Base-by-base conservation (phyloP, 2,888 invertebrate species). In the Eupithecia abbreviata region DNA sequence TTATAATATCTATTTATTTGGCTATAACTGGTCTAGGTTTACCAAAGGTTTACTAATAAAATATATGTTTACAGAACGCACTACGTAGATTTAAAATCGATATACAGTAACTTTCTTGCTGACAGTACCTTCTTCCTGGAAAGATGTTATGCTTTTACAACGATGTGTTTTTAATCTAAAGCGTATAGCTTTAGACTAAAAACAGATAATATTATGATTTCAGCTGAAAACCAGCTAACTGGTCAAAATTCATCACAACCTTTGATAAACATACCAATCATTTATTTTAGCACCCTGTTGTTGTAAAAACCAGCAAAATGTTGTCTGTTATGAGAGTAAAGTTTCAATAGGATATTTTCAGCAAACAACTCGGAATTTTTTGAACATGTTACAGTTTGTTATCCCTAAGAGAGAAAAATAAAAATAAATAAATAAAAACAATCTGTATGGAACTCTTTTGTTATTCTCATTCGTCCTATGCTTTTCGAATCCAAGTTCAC, bases 211-310 rank as follows among this genome's bases (percentile, higher is more conserved):
- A 30, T 62, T 62, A 30, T 62, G 12, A 30, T 62, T 12, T 12
- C 30, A 62, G 62, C 62, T 62, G 30, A 10, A 10, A 30, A 30
- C 62, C 67, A 43, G 15, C 15, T n/a, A 43, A 68, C 45, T 43
- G 3, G 43, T 67, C 9, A 68, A 67, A 68, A 68, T 68, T 68
- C 67, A 68, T 2, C 45, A 68, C 67, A 68, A 3, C 67, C 45
- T 43, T n/a, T 45, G 2, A 10, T 18, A 43, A 58, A 30, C 4
- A 10, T 4, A 68, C 10, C 45, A 43, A 18, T 67, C n/a, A 67
- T 67, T 45, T 42, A 67, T 67, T 43, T 43, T 45, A 43, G 67
- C 9, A 43, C 45, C 15, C 45, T 45, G 45, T 12, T 68, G 18
- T n/a, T 45, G n/a, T 43, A 68, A 68, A 68, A 68, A 13, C 67